Conservation (phyloP, 2,113 vertebrate species). For the Daboia siamensis region DNA sequence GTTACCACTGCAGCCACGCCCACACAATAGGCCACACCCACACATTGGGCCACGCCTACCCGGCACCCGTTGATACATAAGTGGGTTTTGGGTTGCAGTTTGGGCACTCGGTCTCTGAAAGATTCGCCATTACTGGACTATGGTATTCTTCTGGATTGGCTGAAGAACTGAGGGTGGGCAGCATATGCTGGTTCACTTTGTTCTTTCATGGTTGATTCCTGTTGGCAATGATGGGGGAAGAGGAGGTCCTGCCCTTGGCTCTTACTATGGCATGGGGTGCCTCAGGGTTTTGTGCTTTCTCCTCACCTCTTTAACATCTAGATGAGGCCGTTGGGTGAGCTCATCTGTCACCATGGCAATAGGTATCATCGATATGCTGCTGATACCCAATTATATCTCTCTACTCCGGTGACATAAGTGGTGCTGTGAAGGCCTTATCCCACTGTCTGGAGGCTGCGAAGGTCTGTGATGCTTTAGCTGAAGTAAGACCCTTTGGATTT, state of each 20-base stretch:
- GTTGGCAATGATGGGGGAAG: not conserved
- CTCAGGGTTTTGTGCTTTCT: not conserved
- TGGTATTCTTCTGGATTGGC: not conserved
- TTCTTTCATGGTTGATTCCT: not conserved
- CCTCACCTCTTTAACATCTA: not conserved
- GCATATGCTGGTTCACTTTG: not conserved
- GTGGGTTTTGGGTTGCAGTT: too few relatives aligned
- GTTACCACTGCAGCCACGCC: too few relatives aligned
- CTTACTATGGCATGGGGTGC: not conserved
- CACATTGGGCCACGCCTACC: too few relatives aligned
- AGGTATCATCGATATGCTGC: not conserved
- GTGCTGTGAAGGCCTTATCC: not conserved
- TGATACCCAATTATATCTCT: not conserved
- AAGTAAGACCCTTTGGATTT: not conserved
- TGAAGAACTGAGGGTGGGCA: not conserved
- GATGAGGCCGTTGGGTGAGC: not conserved
- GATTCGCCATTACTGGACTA: not conserved
- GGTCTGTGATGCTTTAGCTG: not conserved
- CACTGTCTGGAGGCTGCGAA: not conserved
- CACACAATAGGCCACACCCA: too few relatives aligned
- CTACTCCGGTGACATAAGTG: not conserved
- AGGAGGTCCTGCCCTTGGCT: not conserved
- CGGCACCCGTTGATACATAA: too few relatives aligned
- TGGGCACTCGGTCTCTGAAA: too few relatives aligned
- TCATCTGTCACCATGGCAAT: not conserved